Evolutionary conservation across 2,113 vertebrate species (phyloP).

Genomic region (Jaculus jaculus): DNA sequence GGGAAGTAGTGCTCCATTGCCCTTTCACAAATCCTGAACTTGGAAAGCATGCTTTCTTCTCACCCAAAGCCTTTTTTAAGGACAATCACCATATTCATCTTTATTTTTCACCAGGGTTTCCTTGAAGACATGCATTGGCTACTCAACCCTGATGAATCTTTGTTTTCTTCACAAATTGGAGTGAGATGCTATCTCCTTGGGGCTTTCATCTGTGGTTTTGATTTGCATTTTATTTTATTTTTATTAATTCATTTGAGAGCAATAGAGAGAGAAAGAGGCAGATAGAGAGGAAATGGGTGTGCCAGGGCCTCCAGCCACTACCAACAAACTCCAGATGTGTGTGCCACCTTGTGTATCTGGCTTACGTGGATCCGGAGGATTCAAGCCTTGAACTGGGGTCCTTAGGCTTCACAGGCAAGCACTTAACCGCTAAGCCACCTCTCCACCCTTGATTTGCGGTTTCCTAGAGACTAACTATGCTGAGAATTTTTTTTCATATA

Average conservation of each 20-base stretch:
- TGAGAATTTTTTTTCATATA: not conserved
- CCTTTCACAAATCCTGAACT: not conserved
- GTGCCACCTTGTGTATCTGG: no score
- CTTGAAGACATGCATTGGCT: not conserved
- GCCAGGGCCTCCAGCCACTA: no score
- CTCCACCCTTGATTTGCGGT: not conserved
- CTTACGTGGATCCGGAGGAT: no score
- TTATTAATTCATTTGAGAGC: no score
- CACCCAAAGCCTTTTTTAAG: not conserved
- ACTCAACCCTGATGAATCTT: not conserved
- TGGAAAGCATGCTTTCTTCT: not conserved
- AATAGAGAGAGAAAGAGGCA: no score
- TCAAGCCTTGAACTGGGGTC: no score
- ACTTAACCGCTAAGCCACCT: no score
- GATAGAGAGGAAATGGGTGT: no score
- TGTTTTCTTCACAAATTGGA: not conserved
- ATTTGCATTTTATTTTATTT: no score
- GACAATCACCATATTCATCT: not conserved
- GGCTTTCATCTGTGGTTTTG: not conserved
- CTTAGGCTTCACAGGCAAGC: no score
- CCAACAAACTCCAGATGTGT: no score
- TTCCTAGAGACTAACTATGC: not conserved
- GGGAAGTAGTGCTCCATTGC: not conserved
- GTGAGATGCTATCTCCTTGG: not conserved
- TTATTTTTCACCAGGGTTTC: not conserved